These are phyloP conservation scores for Pyxicephalus adspersus DNA, from an alignment of 2,113 vertebrate genomes.

Conservation along the genomic window DNA sequence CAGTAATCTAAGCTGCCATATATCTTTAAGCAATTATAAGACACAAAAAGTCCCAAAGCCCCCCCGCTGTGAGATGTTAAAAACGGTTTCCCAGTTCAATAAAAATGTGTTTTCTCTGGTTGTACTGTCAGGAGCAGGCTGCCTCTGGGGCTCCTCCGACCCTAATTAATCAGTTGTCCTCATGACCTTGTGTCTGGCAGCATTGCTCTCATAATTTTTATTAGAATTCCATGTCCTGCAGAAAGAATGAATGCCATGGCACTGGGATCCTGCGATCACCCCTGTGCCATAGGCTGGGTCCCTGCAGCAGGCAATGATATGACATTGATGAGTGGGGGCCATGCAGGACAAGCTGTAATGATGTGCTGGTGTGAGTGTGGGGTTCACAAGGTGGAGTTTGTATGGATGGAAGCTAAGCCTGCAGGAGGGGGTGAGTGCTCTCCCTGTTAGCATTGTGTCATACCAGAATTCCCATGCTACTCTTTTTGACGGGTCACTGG, in stretches of 20 bases:
- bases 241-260: neutral
- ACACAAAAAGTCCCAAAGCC: constrained; percentile 81
- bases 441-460: constrained; percentile 78
- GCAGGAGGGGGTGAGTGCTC: constrained; percentile 71
- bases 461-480: constrained; percentile 95
- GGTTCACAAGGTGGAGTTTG: constrained; percentile 57
- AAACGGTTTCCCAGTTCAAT: constrained; percentile 78
- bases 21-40: constrained; percentile 90
- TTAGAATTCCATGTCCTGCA: too few relatives aligned
- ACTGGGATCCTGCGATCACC: neutral
- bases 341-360: constrained; percentile 11
- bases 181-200: constrained; percentile 71
- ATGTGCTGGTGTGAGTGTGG: constrained; percentile 47
- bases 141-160: constrained; percentile 63
- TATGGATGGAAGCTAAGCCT: constrained; percentile 59
- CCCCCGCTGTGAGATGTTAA: constrained; percentile 83
- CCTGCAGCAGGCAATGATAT: too few relatives aligned
- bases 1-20: constrained; percentile 94
- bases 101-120: constrained; percentile 70
- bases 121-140: constrained; percentile 64
- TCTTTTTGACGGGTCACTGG: constrained; percentile 98
- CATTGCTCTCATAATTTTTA: constrained; percentile 57
- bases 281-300: too few relatives aligned
- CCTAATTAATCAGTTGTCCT: constrained; percentile 67
- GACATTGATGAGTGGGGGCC: too few relatives aligned